These are phyloP conservation scores for Platygyra sinensis DNA, from an alignment of 64 coral and sea anemone genomes.

Conservation along the genomic window DNA sequence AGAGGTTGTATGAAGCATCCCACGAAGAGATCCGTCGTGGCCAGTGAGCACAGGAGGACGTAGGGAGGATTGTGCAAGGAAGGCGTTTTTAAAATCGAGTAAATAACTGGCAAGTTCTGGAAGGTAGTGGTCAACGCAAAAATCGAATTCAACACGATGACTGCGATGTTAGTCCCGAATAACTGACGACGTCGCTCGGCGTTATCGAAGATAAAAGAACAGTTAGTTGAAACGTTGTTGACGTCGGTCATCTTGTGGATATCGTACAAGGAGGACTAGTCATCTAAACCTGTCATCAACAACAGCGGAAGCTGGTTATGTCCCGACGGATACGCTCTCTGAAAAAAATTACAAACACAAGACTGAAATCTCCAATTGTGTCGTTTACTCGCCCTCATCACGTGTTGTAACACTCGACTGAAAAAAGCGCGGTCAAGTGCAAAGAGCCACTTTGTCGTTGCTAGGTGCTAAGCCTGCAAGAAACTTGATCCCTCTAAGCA, in stretches of 20 bases:
- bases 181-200: background rate
- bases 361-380: background rate
- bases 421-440: background rate
- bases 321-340: background rate
- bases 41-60: conserved; percentile 53
- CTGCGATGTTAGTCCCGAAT: background rate
- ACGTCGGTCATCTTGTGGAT: background rate
- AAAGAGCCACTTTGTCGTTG: background rate
- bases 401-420: background rate
- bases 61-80: conserved; percentile 40
- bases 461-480: background rate
- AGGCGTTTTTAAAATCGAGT: conserved; percentile 48
- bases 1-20: conserved; percentile 59
- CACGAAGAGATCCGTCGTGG: conserved; percentile 47
- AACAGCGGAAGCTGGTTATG: background rate
- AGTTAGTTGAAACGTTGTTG: background rate
- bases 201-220: background rate
- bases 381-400: background rate
- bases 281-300: background rate
- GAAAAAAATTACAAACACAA: conserved; percentile 6
- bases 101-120: conserved; percentile 51
- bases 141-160: conserved; percentile 38
- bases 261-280: background rate
- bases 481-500: background rate
- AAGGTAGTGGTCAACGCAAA: conserved; percentile 45